These are phyloP conservation scores for Dendroctonus valens DNA, from an alignment of 1,140 invertebrate genomes.

Conservation along the genomic window DNA sequence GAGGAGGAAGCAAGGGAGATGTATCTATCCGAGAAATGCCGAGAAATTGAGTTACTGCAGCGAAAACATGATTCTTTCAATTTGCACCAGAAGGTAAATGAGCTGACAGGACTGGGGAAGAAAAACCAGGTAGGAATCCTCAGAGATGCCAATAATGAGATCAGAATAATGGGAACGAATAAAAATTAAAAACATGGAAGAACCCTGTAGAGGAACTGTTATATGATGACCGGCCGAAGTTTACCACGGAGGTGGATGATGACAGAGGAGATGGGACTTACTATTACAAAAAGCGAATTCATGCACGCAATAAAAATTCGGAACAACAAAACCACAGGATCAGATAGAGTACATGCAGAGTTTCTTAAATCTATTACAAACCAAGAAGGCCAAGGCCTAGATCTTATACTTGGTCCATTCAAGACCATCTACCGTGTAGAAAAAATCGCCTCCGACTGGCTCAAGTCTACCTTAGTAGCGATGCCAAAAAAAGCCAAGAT, in stretches of 20 bases:
- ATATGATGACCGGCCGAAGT: conserved; percentile 3
- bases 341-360: conserved; percentile 1
- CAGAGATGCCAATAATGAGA: too few relatives aligned
- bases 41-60: conserved; percentile 2
- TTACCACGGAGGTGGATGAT: conserved; percentile 5
- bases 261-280: too few relatives aligned
- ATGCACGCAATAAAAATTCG: conserved; percentile 3
- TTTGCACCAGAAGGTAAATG: too few relatives aligned
- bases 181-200: too few relatives aligned
- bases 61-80: conserved; percentile 4
- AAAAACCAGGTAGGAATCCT: too few relatives aligned
- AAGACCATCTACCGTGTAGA: background rate
- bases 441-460: background rate
- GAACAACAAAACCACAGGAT: too few relatives aligned
- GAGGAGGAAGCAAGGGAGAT: conserved; percentile 1
- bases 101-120: too few relatives aligned
- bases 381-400: background rate
- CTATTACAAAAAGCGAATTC: too few relatives aligned
- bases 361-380: background rate
- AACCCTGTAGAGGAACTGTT: too few relatives aligned
- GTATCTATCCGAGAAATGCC: conserved; percentile 1
- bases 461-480: background rate
- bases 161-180: too few relatives aligned
- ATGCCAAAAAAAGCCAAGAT: background rate
- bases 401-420: background rate